Evolutionary conservation across 2,888 invertebrate genomes (phyloP).

Genomic region (Sarcophaga variegata): DNA sequence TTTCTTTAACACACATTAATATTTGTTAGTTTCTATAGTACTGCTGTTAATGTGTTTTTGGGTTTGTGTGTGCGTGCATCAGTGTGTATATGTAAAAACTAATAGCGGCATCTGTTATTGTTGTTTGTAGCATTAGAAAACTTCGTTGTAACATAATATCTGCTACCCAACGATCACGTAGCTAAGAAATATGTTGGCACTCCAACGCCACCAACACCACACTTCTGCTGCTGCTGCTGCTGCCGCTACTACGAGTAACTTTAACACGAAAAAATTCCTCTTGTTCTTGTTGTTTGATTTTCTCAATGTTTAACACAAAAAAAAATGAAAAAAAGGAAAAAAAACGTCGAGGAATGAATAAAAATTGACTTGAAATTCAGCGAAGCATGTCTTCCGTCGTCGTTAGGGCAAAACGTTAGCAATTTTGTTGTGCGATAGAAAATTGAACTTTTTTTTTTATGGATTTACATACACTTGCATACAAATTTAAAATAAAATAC

Average conservation of each 20-base stretch:
- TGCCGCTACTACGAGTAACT: not conserved
- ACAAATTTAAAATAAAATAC: not conserved
- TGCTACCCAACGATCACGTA: not conserved
- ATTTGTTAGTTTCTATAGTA: no score
- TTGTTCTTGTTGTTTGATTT: conserved; percentile 55
- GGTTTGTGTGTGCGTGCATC: conserved; percentile 33
- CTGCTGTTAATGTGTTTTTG: not conserved
- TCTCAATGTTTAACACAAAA: conserved; percentile 46
- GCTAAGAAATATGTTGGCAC: conserved; percentile 43
- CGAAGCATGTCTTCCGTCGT: conserved; percentile 62
- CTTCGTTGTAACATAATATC: not conserved
- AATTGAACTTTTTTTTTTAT: conserved; percentile 25
- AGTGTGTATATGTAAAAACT: not conserved
- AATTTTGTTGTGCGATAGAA: conserved; percentile 20
- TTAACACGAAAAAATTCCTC: no score
- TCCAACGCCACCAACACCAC: conserved; percentile 23
- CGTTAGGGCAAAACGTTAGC: conserved; percentile 54
- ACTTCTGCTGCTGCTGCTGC: not conserved
- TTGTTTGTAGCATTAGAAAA: not conserved
- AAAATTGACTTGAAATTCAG: conserved; percentile 62
- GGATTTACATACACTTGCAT: conserved; percentile 6
- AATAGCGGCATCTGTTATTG: conserved; percentile 67
- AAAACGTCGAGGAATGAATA: not conserved
- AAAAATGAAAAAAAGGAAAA: conserved; percentile 20
- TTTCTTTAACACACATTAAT: conserved; percentile 9